phyloP scores from a whole-genome alignment of 2,113 vertebrate genomes.

The Rhea americana region DNA sequence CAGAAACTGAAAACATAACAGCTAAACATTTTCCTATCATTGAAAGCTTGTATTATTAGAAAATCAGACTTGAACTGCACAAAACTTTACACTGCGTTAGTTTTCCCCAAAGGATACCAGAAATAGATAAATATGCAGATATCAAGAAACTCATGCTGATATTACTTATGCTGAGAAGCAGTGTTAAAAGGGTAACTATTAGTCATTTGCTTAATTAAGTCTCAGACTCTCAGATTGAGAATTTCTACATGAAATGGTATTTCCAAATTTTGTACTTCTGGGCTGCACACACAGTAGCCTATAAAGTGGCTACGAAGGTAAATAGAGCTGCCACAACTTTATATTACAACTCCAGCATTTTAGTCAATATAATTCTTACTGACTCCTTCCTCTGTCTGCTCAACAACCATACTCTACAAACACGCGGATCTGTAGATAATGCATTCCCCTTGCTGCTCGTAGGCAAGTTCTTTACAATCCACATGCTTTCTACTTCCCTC shows the following conservation, averaged over 20 bases:
- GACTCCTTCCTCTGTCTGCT: not conserved
- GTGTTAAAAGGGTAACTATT: accelerated
- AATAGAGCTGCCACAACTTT: too few species aligned
- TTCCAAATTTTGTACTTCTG: not conserved
- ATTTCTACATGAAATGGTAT: too few species aligned
- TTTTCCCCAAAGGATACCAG: conserved; percentile 13
- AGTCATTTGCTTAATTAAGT: not conserved
- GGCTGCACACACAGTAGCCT: accelerated
- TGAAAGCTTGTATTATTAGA: not conserved
- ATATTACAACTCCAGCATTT: too few species aligned
- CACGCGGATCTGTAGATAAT: accelerated
- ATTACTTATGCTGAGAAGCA: not conserved
- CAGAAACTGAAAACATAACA: not conserved
- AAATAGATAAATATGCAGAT: not conserved
- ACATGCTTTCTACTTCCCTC: not conserved
- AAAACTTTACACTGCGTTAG: not conserved
- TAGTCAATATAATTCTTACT: not conserved
- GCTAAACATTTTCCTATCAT: not conserved
- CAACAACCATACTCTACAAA: not conserved
- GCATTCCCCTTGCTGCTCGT: not conserved
- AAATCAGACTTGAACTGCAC: conserved; percentile 5
- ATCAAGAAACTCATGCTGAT: not conserved
- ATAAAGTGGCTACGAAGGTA: not conserved
- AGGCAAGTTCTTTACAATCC: accelerated
- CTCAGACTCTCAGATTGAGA: not conserved